phyloP scores from a whole-genome alignment of 2,113 vertebrate species.

The Pseudolaguvia tuberculata region DNA sequence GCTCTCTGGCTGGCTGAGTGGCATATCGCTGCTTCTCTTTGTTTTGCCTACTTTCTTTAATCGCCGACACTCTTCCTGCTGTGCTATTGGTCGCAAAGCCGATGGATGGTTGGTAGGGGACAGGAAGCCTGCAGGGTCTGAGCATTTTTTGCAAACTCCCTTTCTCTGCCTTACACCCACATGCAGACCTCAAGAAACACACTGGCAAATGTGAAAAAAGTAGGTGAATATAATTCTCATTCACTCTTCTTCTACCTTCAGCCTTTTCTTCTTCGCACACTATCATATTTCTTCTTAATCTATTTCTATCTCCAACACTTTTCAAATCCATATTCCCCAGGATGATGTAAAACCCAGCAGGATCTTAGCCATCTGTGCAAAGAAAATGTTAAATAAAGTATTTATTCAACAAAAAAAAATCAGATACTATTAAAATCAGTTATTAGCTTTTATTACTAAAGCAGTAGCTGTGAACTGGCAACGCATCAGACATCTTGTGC shows the following conservation, averaged over 20 bases:
- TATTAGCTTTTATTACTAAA: background rate
- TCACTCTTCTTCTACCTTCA: background rate
- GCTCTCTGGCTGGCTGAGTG: conserved; percentile 42
- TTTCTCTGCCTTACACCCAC: conserved; percentile 32
- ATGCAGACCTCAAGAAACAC: conserved; percentile 39
- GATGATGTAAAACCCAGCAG: background rate
- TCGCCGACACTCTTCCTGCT: conserved; percentile 36
- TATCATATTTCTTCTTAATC: background rate
- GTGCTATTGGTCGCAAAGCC: conserved; percentile 60
- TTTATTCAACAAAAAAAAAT: background rate
- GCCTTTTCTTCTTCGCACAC: background rate
- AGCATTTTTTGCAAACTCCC: conserved; percentile 45
- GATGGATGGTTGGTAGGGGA: conserved; percentile 45
- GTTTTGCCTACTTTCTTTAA: conserved; percentile 48
- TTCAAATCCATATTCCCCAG: conserved; percentile 29
- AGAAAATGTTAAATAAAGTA: conserved; percentile 31
- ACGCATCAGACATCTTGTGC: background rate
- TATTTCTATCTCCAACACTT: conserved; percentile 14
- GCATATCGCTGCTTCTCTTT: conserved; percentile 46
- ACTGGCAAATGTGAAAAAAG: conserved; percentile 67
- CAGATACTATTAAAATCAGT: background rate
- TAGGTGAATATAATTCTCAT: conserved; percentile 46
- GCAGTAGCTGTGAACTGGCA: background rate
- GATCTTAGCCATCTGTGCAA: background rate
- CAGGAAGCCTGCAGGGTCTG: conserved; percentile 54